These are phyloP conservation scores for Stigmatopora argus DNA, from an alignment of 2,113 vertebrate genomes.

Conservation along the genomic window DNA sequence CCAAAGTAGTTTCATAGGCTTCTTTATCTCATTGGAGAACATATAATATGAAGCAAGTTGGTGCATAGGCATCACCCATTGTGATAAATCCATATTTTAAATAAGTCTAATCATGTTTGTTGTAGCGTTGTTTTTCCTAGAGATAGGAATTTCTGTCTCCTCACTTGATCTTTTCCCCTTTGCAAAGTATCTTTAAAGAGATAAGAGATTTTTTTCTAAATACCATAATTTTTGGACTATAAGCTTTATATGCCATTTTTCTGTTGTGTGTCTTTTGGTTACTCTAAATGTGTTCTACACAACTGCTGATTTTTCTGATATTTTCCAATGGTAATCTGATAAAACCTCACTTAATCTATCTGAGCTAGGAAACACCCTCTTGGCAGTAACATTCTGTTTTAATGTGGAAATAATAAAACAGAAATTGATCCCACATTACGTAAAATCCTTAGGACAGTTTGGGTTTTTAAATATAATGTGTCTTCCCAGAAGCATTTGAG, in stretches of 20 bases:
- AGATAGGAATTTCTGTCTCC: no score
- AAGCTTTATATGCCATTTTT: background rate
- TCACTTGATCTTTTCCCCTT: no score
- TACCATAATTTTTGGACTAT: background rate
- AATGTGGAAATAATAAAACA: constrained; percentile 6
- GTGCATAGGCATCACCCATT: no score
- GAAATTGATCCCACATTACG: background rate
- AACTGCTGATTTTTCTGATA: background rate
- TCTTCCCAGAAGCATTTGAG: background rate
- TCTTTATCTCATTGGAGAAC: no score
- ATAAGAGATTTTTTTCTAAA: background rate
- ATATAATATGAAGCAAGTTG: no score
- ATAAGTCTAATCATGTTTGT: no score
- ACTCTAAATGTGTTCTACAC: background rate
- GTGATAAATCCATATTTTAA: no score
- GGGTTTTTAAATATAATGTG: background rate
- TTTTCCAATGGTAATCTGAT: background rate
- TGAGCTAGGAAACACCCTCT: background rate
- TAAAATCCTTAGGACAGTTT: background rate
- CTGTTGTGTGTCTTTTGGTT: background rate
- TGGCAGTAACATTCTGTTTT: background rate
- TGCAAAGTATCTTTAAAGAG: no score
- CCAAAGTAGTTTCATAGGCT: no score
- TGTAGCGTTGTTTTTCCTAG: no score
- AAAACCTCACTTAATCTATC: background rate